A percentile compares a stretch with the other conserved stretches of the same genome.
Evolutionary conservation across 1,140 invertebrate genomes (phyloP).

Genomic region (Apis cerana): DNA sequence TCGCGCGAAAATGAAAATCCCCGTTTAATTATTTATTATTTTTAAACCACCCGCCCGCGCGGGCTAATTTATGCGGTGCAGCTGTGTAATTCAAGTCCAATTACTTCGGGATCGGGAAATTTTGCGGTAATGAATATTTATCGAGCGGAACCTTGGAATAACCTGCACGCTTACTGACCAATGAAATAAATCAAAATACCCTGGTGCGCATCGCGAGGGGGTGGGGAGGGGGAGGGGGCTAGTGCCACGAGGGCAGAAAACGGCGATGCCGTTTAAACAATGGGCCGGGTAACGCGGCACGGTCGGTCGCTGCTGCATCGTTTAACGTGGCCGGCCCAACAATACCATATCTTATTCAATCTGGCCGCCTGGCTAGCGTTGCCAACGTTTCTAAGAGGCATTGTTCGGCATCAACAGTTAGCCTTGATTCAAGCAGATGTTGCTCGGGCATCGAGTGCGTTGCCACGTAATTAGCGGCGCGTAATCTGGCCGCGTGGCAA

Average conservation of each 20-base stretch:
- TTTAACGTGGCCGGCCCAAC: not conserved
- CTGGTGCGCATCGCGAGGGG: not conserved
- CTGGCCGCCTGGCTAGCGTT: constrained; percentile 18
- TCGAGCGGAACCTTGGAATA: constrained; percentile 30
- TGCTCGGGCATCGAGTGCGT: constrained; percentile 70
- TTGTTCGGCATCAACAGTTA: constrained; percentile 56
- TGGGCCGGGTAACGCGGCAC: not conserved
- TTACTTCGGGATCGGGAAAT: constrained; percentile 45
- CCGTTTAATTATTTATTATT: constrained; percentile 44
- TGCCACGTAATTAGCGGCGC: constrained; percentile 76
- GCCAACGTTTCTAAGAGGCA: constrained; percentile 49
- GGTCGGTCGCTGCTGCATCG: not conserved
- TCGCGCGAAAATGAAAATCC: constrained; percentile 15
- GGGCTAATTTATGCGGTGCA: constrained; percentile 35
- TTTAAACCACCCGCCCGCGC: not conserved
- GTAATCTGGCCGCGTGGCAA: constrained; percentile 74
- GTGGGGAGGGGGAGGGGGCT: no score
- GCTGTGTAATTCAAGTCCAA: constrained; percentile 39
- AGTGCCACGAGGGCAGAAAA: not conserved
- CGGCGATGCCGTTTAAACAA: not conserved
- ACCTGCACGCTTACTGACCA: constrained; percentile 1
- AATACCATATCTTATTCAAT: constrained; percentile 43
- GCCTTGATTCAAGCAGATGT: constrained; percentile 72
- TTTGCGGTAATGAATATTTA: constrained; percentile 50
- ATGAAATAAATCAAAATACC: constrained; percentile 15